Base-by-base conservation (phyloP, 2,888 invertebrate genomes). In the Sinotaia quadrata region DNA sequence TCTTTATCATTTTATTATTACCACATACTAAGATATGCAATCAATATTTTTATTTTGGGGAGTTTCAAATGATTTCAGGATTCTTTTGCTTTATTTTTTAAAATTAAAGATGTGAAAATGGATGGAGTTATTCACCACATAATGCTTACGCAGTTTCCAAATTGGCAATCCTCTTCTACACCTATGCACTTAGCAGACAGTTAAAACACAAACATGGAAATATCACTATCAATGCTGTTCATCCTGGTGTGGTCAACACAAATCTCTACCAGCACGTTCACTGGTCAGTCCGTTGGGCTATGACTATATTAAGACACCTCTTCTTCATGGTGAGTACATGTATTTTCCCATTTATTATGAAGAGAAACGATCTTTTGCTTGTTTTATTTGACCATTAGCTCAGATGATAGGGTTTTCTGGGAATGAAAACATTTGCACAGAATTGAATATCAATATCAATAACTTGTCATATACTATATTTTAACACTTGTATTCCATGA, bases 241-340 rank as follows among this genome's bases (percentile, higher is more conserved):
- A 84, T 56, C 84, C 84, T 12, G 84, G 84, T 0, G 70, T 83
- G 3, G 81, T 83, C 18, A 70, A 76, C 51, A 73, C 82, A 1
- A 61, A 58, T 3, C 70, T 84, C 27, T 81, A 78, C 57, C 56
- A 67, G 33, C 62, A 79, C 57, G 59, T 77, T 8, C 73, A 72
- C 60, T 66, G 73, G 73, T 56, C 63, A 5, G 51, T 76, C 18
- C 61, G 63, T 33, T 74, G 75, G 75, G 21, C 75, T 2, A 37
- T 80, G 59, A 67, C 71, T 10, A 29, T 75, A 29, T 58, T 78
- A 18, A 74, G 71, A 2, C 62, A 36, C 24, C 54, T 69, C 21
- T 62, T 72, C 21, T 79, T 76, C 49, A 71, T 73, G 77, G 79
- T 79, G 66, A 61, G 68, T 57, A 31, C 2, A 5, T 12, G 31